These are phyloP conservation scores for Lanistes nyassanus DNA, from an alignment of 1,140 invertebrate genomes.

Conservation along the genomic window DNA sequence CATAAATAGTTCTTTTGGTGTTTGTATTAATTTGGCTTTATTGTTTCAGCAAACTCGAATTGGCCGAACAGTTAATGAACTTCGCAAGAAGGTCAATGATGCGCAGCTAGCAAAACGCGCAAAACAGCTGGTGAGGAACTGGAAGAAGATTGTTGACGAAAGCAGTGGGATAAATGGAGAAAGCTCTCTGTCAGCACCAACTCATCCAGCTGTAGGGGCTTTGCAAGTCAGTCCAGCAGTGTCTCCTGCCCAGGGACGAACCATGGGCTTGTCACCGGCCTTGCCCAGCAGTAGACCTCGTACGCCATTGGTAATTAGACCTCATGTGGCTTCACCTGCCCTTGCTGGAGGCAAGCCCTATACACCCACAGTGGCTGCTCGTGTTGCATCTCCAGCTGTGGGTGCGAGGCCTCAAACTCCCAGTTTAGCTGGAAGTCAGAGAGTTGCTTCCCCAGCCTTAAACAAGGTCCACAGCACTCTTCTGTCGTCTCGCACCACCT, in stretches of 20 bases:
- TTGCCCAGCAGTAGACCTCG: not conserved
- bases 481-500: not conserved
- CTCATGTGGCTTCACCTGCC: slow-evolving; percentile 16
- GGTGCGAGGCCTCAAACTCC: not conserved
- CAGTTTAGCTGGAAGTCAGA: not conserved
- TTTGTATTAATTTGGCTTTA: not conserved
- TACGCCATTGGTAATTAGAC: not conserved
- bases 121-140: slow-evolving; percentile 89
- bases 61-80: slow-evolving; percentile 92
- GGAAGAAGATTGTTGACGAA: slow-evolving; percentile 80
- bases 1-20: not conserved
- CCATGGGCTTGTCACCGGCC: not conserved
- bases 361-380: slow-evolving; percentile 15
- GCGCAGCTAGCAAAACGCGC: slow-evolving; percentile 83
- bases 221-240: slow-evolving; percentile 32
- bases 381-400: too few species aligned
- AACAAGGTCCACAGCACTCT: not conserved
- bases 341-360: not conserved
- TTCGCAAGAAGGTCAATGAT: slow-evolving; percentile 84
- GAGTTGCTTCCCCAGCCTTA: slow-evolving; percentile 16
- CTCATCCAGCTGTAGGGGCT: slow-evolving; percentile 27
- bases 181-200: slow-evolving; percentile 11
- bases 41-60: slow-evolving; percentile 80
- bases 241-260: slow-evolving; percentile 9
- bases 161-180: slow-evolving; percentile 36